Evolutionary conservation across 2,797 vertebrate genomes (phyloP).

Genomic region (Delichon dasypus): DNA sequence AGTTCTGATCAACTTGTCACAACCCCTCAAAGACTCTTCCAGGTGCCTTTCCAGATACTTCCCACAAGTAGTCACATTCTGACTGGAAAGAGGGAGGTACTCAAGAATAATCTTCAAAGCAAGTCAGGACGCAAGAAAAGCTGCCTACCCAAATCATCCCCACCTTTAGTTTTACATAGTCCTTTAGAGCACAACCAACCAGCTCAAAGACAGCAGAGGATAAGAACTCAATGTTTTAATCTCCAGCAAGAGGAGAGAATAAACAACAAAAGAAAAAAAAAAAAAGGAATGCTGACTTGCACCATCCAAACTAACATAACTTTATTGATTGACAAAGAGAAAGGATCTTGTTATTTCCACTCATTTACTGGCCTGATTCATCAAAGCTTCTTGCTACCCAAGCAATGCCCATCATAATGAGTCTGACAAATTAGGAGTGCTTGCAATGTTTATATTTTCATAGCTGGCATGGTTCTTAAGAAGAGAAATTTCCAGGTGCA

Average conservation of each 20-base stretch:
- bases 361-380: neutral
- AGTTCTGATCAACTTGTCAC: neutral
- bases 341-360: neutral
- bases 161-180: neutral
- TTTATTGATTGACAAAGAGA: neutral
- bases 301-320: neutral
- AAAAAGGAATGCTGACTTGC: neutral
- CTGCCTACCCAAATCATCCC: neutral
- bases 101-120: neutral
- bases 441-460: neutral
- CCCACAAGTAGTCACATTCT: neutral
- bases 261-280: neutral
- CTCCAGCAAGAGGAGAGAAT: neutral
- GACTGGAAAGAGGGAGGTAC: neutral
- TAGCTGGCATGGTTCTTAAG: neutral
- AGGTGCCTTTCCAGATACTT: neutral
- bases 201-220: neutral
- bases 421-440: neutral
- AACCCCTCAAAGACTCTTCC: neutral
- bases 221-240: neutral
- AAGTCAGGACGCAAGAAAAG: neutral
- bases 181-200: neutral
- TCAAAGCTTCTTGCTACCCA: neutral
- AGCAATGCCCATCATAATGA: neutral
- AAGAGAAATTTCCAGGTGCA: neutral